Base-by-base conservation (phyloP, 2,888 invertebrate genomes). In the Folsomia manolachei region DNA sequence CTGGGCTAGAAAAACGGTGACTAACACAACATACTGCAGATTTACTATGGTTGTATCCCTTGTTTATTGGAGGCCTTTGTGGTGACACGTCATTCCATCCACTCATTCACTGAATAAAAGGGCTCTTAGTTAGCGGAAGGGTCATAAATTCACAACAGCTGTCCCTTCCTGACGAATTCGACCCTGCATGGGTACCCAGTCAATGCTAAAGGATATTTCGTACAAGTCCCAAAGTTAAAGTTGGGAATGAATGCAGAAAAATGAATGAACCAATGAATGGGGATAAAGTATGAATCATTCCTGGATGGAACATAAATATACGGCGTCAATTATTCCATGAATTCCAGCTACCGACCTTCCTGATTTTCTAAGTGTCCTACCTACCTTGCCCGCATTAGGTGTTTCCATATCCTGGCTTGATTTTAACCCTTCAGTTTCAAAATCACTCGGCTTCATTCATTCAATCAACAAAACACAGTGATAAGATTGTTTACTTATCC, bases 221-320 rank as follows among this genome's bases (percentile, higher is more conserved):
- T 4, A 27, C 53, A 69, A 63, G 69, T 63, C 63, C 14, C 39
- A 39, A 39, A 39, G 39, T 39, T 39, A 14, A n/a, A 39, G 39
- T 39, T 39, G 14, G 67, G 69, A 69, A 72, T 21, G 62, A 71
- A 74, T n/a, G n/a, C n/a, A n/a, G n/a, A n/a, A n/a, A n/a, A n/a
- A n/a, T 74, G 77, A 78, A 78, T 78, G 78, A 75, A 74, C 76
- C 78, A 78, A 76, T 27, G 39, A n/a, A n/a, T n/a, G n/a, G n/a
- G n/a, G n/a, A n/a, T n/a, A n/a, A n/a, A n/a, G n/a, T n/a, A n/a
- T n/a, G n/a, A n/a, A n/a, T n/a, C n/a, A 14, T 39, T 39, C 39
- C 7, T 39, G 39, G 39, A 39, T 39, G 39, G 39, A 39, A 9
- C 39, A 14, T 4, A 39, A 14, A 39, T 9, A 39, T 39, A 14